phyloP scores from a whole-genome alignment of 2,888 invertebrate species.

The Hydropsyche betteni region DNA sequence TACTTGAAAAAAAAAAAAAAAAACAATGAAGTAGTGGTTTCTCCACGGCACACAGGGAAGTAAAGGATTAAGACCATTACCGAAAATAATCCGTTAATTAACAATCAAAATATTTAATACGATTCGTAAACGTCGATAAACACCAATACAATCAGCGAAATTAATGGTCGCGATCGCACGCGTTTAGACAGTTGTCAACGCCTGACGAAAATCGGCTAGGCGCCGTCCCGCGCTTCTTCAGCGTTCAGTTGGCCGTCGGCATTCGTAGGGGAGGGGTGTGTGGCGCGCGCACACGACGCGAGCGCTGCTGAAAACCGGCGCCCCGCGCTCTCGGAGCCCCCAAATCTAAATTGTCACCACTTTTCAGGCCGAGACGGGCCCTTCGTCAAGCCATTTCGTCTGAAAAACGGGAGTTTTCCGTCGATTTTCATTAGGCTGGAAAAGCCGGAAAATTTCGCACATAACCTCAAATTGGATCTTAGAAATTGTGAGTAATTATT shows the following conservation, averaged over 20 bases:
- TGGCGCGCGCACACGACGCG: background rate
- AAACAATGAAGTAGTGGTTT: too few relatives aligned
- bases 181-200: background rate
- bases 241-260: conserved; percentile 2
- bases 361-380: too few relatives aligned
- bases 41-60: too few relatives aligned
- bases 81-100: too few relatives aligned
- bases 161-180: background rate
- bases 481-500: background rate
- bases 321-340: background rate
- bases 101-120: too few relatives aligned
- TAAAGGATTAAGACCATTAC: too few relatives aligned
- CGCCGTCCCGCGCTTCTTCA: too few relatives aligned
- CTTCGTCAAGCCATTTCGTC: background rate
- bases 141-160: too few relatives aligned
- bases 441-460: background rate
- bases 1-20: too few relatives aligned
- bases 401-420: background rate
- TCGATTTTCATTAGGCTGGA: background rate
- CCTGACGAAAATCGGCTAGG: conserved; percentile 5
- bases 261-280: background rate
- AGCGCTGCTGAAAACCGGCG: background rate
- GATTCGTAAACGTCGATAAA: too few relatives aligned
- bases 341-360: background rate
- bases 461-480: background rate